phyloP scores from a whole-genome alignment of 2,797 vertebrate species.

The Platyrinchus mystaceus region DNA sequence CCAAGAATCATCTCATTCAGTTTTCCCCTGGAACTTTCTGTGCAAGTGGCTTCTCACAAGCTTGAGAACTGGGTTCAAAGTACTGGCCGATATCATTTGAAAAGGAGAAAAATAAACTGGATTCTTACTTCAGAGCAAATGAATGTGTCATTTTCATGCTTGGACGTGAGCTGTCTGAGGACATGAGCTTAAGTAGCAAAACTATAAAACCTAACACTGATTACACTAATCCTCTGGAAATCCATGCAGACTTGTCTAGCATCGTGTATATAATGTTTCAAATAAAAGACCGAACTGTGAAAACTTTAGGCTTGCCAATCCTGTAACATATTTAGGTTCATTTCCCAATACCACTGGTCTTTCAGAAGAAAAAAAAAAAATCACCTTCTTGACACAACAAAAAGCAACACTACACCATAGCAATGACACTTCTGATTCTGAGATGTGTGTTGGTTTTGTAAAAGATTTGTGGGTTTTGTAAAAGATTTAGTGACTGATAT shows the following conservation, averaged over 20 bases:
- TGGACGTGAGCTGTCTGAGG: background rate
- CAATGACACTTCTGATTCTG: background rate
- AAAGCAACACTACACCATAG: background rate
- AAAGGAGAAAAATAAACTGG: background rate
- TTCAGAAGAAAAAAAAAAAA: conserved; percentile 5
- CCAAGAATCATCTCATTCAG: background rate
- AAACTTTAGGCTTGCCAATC: conserved; percentile 13
- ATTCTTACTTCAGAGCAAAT: background rate
- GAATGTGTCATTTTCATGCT: background rate
- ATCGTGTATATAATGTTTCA: background rate
- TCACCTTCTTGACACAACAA: background rate
- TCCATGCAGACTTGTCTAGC: background rate
- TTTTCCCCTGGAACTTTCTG: background rate
- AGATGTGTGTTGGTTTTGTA: background rate
- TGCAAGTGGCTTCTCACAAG: background rate
- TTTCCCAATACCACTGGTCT: conserved; percentile 1
- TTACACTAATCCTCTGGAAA: conserved; percentile 50
- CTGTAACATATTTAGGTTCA: background rate
- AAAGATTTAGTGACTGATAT: background rate
- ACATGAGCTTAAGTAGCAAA: conserved; percentile 16
- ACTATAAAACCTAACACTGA: conserved; percentile 6
- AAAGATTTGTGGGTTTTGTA: background rate
- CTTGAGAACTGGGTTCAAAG: background rate
- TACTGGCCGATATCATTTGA: background rate
- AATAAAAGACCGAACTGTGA: conserved; percentile 17